phyloP scores from a whole-genome alignment of 2,113 vertebrate species.

The Archocentrus centrarchus region DNA sequence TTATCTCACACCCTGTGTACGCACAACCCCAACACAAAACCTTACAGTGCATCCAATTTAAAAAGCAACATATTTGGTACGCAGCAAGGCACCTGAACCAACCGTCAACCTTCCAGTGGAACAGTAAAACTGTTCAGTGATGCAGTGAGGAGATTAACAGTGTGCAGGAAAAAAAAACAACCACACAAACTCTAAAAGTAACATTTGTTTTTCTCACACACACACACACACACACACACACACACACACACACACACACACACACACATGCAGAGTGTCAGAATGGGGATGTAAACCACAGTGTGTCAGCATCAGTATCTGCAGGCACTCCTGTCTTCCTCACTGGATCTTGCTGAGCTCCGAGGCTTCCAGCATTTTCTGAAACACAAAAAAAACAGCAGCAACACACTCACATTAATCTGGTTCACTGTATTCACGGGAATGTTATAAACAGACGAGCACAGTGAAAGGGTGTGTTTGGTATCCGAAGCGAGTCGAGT shows the following conservation, averaged over 20 bases:
- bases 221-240: background rate
- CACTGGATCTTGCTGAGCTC: conserved; percentile 59
- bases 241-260: background rate
- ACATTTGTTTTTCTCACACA: background rate
- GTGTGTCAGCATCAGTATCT: conserved; percentile 23
- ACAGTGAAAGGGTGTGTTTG: too few species aligned
- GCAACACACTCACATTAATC: background rate
- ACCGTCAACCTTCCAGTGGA: background rate
- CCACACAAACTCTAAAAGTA: background rate
- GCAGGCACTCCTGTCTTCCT: conserved; percentile 37
- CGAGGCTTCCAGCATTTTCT: conserved; percentile 78
- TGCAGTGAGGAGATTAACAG: background rate
- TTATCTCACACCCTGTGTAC: background rate
- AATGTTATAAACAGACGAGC: background rate
- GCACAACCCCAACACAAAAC: background rate
- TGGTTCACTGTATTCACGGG: background rate
- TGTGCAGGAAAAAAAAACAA: background rate
- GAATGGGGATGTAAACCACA: background rate
- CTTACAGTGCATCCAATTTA: conserved; percentile 22
- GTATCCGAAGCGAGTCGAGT: too few species aligned
- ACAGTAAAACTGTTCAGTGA: background rate
- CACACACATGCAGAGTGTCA: background rate
- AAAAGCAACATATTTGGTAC: background rate
- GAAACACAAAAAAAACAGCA: conserved; percentile 54
- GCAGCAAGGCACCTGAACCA: background rate